Evolutionary conservation across 2,113 vertebrate genomes (phyloP).

Genomic region (Elachura formosa): DNA sequence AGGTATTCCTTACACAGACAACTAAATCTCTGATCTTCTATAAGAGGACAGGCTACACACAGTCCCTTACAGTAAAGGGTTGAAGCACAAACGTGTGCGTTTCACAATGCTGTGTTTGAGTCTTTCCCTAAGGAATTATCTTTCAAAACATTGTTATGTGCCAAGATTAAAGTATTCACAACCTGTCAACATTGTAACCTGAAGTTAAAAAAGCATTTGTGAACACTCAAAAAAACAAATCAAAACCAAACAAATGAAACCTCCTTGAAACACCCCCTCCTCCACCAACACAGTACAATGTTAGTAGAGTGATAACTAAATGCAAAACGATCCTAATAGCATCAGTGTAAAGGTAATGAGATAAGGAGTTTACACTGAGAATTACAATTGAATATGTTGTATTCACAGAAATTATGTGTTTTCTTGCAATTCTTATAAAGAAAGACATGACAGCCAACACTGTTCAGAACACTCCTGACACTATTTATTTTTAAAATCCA

Average conservation of each 20-base stretch:
- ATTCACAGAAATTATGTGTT: not conserved
- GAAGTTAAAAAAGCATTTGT: not conserved
- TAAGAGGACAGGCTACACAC: not conserved
- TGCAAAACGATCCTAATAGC: not conserved
- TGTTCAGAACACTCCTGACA: not conserved
- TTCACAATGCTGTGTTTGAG: not conserved
- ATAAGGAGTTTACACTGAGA: not conserved
- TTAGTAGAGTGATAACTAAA: not conserved
- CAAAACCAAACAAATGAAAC: too few species aligned
- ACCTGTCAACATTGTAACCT: not conserved
- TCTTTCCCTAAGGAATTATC: not conserved
- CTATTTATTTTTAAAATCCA: not conserved
- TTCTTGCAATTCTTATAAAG: not conserved
- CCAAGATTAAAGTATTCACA: not conserved
- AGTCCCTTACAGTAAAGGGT: not conserved
- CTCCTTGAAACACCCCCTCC: not conserved
- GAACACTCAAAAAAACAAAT: not conserved
- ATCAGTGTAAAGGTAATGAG: not conserved
- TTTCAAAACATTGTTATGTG: not conserved
- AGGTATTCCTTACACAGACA: not conserved
- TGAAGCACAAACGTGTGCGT: not conserved
- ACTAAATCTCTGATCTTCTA: not conserved
- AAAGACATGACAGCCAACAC: not conserved
- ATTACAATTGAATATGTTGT: not conserved
- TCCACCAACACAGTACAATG: fast-evolving